Conservation (phyloP, 1,140 invertebrate species). For the Formica selysi region DNA sequence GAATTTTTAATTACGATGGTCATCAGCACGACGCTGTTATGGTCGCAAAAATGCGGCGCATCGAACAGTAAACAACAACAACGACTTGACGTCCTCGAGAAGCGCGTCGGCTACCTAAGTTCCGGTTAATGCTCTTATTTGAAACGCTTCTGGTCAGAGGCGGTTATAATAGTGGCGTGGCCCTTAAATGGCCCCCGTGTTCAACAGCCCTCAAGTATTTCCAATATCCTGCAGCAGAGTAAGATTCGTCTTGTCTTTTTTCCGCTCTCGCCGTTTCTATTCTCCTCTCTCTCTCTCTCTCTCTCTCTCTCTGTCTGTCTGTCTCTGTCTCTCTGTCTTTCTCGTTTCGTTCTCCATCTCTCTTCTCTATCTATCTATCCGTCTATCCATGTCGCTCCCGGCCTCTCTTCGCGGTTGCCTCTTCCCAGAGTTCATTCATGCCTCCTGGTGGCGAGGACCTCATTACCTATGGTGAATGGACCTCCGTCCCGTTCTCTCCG, state of each 20-base stretch:
- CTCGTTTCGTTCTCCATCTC: conserved; percentile 44
- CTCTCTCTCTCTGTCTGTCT: conserved; percentile 19
- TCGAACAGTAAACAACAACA: conserved; percentile 50
- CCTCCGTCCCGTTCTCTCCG: conserved; percentile 68
- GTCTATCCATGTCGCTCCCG: conserved; percentile 53
- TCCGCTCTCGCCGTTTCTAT: conserved; percentile 65
- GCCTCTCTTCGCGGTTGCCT: conserved; percentile 60
- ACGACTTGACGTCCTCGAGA: conserved; percentile 65
- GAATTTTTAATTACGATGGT: conserved; percentile 45
- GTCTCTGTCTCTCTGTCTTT: conserved; percentile 26
- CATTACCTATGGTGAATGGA: conserved; percentile 84
- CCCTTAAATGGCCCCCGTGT: conserved; percentile 83
- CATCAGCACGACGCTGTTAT: conserved; percentile 20
- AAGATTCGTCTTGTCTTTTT: conserved; percentile 78
- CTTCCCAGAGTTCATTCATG: conserved; percentile 83
- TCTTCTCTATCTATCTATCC: conserved; percentile 40
- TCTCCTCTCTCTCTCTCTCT: neutral
- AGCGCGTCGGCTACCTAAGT: conserved; percentile 74
- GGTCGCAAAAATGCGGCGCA: conserved; percentile 51
- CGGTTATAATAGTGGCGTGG: conserved; percentile 82
- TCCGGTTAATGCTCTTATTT: conserved; percentile 75
- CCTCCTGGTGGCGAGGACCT: conserved; percentile 84
- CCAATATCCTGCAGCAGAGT: conserved; percentile 84
- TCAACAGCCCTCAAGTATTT: conserved; percentile 85
- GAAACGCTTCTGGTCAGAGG: conserved; percentile 78